These are phyloP conservation scores for Phaetusa simplex DNA, from an alignment of 2,113 vertebrate species.

Conservation along the genomic window DNA sequence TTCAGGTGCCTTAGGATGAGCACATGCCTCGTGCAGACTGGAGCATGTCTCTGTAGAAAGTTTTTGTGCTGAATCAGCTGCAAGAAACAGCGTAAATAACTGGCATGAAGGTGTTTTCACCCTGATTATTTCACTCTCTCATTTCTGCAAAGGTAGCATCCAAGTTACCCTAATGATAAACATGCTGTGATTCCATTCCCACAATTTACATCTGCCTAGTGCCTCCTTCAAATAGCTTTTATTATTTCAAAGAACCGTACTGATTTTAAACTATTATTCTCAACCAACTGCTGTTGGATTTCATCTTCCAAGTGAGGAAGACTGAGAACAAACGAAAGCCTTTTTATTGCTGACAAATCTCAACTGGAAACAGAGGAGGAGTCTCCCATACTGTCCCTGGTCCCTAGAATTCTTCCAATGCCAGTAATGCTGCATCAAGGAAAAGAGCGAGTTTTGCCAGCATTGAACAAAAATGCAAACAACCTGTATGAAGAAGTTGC, in stretches of 20 bases:
- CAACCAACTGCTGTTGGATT: neutral
- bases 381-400: neutral
- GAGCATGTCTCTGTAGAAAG: neutral
- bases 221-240: neutral
- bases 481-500: neutral
- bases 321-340: neutral
- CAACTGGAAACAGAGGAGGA: neutral
- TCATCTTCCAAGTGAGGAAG: neutral
- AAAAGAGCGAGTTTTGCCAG: neutral
- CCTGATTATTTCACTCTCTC: neutral
- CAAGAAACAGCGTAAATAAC: neutral
- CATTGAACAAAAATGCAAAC: neutral
- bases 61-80: neutral
- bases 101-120: neutral
- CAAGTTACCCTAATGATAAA: neutral
- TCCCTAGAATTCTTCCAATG: neutral
- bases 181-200: neutral
- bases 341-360: neutral
- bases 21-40: neutral
- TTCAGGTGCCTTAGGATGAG: neutral
- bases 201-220: neutral
- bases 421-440: neutral
- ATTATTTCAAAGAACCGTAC: neutral
- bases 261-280: neutral
- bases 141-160: neutral